Evolutionary conservation across 1,140 invertebrate genomes (phyloP), one percentile per base, ranked within the genome.

Genomic region (Drosophila kohkoa): DNA sequence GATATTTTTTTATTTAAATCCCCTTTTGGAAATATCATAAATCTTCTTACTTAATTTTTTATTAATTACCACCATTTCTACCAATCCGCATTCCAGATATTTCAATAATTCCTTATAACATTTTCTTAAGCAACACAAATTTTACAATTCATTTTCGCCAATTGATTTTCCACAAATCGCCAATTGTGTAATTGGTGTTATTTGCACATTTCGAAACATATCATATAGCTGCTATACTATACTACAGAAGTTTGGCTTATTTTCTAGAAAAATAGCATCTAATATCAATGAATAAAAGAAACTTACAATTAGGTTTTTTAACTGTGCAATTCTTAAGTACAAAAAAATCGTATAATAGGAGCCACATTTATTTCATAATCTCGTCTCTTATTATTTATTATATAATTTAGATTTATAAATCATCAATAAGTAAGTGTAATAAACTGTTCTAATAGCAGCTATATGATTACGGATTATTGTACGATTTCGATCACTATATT

Each of bases 191-290:
- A 11, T 62, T 30, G 13, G 45, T 51, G 38, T 43, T 15, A 62
- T 52, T 15, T 43, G 16, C 38, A 71, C 41, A 57, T 41, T 57
- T 32, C 45, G 16, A 57, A 30, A 71, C 69, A 71, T 71, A 71
- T 71, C 69, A 71, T 71, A 71, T 71, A 71, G 69, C 69, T 71
- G 69, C 60, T 71, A 57, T 4, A 4, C 20, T 25, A 32, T 70
- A 51, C 60, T 65, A 46, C 49, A 8, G 25, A 55, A 16, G 51
- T 41, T 55, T 46, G 63, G 8, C 5, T 1, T 38, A 3, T 11
- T 38, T 38, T 38, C 35, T 38, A 38, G 8, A 38, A 38, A 38
- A 38, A 32, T 32, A 32, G 32, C 32, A 5, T 32, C 32, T 38
- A 38, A 38, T 10, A n/a, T 43, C 3, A 43, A 13, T 13, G 2